phyloP scores from a whole-genome alignment of 2,113 vertebrate species.

The Anguilla rostrata region DNA sequence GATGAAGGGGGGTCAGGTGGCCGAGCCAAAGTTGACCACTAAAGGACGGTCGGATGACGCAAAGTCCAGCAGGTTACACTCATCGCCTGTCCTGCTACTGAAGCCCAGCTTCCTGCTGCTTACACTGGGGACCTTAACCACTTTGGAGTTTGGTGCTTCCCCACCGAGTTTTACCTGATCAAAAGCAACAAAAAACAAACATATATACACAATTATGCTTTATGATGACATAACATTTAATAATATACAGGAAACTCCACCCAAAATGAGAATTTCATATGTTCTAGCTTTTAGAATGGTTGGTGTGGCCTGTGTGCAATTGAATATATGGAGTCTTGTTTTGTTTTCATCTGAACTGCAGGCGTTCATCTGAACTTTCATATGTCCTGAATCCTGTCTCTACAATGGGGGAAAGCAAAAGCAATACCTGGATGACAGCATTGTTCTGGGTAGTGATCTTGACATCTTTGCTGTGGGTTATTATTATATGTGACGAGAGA shows the following conservation, averaged over 20 bases:
- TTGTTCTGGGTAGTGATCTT: no score
- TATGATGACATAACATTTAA: neutral
- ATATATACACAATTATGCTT: neutral
- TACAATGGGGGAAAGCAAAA: no score
- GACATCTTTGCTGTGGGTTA: no score
- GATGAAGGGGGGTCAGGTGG: conserved; percentile 96
- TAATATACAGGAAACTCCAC: neutral
- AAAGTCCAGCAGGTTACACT: conserved; percentile 90
- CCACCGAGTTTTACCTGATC: conserved; percentile 88
- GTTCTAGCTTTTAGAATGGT: no score
- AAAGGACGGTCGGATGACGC: conserved; percentile 84
- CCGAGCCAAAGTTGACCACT: conserved; percentile 96
- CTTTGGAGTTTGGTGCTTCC: conserved; percentile 90
- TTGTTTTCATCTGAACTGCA: no score
- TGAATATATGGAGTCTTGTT: no score
- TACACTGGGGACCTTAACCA: conserved; percentile 78
- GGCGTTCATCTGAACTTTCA: no score
- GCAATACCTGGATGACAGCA: no score
- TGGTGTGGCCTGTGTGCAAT: no score
- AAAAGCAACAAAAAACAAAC: conserved; percentile 24
- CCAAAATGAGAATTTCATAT: neutral
- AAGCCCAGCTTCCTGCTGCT: conserved; percentile 51
- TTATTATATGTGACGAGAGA: no score
- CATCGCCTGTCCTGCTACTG: conserved; percentile 48
- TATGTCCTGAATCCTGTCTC: no score